Conservation (phyloP, 2,888 invertebrate species). For the Apodemia hepburni region DNA sequence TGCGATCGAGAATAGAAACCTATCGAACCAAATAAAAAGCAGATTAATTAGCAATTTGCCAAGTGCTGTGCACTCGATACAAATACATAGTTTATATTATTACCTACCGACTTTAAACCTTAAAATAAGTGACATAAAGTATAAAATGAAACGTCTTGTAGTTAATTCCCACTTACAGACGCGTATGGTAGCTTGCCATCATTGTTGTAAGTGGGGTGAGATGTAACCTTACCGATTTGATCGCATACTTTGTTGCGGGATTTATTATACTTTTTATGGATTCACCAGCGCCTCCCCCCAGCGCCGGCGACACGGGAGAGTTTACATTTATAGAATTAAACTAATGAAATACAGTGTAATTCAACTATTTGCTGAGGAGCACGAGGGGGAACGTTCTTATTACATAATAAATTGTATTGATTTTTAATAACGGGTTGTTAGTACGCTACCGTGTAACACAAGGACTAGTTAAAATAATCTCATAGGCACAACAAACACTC, state of each 20-base stretch:
- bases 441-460: not conserved
- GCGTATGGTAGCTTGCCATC: slow-evolving; percentile 16
- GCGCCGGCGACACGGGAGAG: not conserved
- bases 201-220: slow-evolving; percentile 25
- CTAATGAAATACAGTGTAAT: not conserved
- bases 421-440: not conserved
- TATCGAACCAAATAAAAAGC: slow-evolving; percentile 28
- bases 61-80: slow-evolving; percentile 21
- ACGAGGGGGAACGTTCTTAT: not conserved
- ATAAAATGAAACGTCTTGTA: not conserved
- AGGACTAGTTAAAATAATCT: too few relatives aligned
- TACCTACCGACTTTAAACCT: not conserved
- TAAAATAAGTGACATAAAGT: not conserved
- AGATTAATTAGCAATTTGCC: slow-evolving; percentile 30
- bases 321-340: not conserved
- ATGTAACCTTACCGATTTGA: slow-evolving; percentile 21
- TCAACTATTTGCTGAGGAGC: not conserved
- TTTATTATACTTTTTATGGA: slow-evolving; percentile 24
- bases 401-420: not conserved
- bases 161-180: not conserved
- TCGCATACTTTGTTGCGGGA: slow-evolving; percentile 23
- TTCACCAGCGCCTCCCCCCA: not conserved
- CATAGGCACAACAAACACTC: too few relatives aligned
- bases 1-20: slow-evolving; percentile 23
- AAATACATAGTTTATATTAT: slow-evolving; percentile 8